These are phyloP conservation scores for Vipera latastei DNA, from an alignment of 2,797 vertebrate genomes.

Conservation along the genomic window DNA sequence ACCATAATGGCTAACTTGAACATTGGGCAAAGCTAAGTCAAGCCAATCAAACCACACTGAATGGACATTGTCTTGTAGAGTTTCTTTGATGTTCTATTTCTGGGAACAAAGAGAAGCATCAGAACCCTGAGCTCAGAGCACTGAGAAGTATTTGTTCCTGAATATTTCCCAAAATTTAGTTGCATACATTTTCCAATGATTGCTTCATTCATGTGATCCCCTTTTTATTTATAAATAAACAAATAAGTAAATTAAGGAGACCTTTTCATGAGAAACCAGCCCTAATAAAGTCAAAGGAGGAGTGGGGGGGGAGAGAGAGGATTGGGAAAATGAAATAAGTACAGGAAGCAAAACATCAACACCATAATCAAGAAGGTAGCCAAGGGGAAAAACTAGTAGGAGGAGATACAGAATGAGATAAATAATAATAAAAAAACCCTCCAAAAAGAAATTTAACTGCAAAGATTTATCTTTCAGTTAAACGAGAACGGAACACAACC, in stretches of 20 bases:
- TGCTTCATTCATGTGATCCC: not conserved
- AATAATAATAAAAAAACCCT: conserved; percentile 44
- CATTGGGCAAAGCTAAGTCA: not conserved
- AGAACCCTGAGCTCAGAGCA: not conserved
- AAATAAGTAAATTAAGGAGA: not conserved
- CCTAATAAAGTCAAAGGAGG: not conserved
- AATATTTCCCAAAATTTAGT: not conserved
- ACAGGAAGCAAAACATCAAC: conserved; percentile 23
- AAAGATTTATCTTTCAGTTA: conserved; percentile 46
- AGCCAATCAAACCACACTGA: not conserved
- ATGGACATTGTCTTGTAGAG: not conserved
- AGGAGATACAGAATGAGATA: conserved; percentile 32
- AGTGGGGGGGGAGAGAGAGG: no score
- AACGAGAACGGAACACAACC: conserved; percentile 33
- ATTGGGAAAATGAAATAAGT: not conserved
- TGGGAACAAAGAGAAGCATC: not conserved
- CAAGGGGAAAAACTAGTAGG: conserved; percentile 4
- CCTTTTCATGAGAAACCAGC: no score
- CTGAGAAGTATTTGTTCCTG: not conserved
- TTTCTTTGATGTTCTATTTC: not conserved
- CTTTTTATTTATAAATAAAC: not conserved
- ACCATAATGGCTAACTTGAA: not conserved
- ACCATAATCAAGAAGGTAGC: not conserved
- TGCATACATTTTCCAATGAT: not conserved
- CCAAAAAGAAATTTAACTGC: conserved; percentile 34